A percentile compares a stretch with the other conserved stretches of the same genome.
Conservation (phyloP, 2,797 vertebrate species). For the Discoglossus pictus region DNA sequence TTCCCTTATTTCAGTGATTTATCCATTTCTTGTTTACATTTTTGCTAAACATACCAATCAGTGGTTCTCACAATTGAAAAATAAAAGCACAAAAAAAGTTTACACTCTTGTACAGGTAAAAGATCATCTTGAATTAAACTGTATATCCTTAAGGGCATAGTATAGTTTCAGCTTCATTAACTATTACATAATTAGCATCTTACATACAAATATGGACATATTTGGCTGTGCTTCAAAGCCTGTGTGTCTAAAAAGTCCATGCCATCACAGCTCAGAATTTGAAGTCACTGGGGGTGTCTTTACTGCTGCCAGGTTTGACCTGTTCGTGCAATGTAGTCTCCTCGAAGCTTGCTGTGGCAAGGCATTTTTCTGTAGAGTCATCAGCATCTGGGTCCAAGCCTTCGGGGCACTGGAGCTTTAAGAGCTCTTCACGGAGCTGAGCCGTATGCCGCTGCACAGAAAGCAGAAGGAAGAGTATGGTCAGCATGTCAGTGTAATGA, state of each 20-base stretch:
- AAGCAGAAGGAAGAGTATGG: conserved; percentile 35
- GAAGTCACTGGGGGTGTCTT: conserved; percentile 85
- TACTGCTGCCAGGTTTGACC: conserved; percentile 87
- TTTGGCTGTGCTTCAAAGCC: conserved; percentile 91
- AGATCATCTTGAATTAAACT: conserved; percentile 89
- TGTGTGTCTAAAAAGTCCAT: conserved; percentile 78
- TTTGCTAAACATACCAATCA: conserved; percentile 98
- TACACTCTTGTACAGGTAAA: conserved; percentile 99
- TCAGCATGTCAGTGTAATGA: conserved; percentile 37
- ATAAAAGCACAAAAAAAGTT: conserved; percentile 92
- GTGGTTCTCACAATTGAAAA: conserved; percentile 99
- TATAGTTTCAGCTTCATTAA: conserved; percentile 83
- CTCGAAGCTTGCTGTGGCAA: conserved; percentile 75
- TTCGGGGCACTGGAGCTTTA: conserved; percentile 94
- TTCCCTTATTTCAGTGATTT: conserved; percentile 96
- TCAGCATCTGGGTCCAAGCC: conserved; percentile 87
- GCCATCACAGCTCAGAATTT: conserved; percentile 82
- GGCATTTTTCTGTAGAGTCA: conserved; percentile 80
- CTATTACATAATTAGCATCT: conserved; percentile 94
- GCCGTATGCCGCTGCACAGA: conserved; percentile 87
- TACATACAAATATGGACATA: conserved; percentile 99
- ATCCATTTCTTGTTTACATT: conserved; percentile 93
- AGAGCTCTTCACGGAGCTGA: conserved; percentile 92
- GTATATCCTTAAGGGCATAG: conserved; percentile 88
- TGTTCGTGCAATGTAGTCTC: conserved; percentile 80